These are phyloP conservation scores for Nibea albiflora DNA, from an alignment of 2,113 vertebrate genomes.

Conservation along the genomic window DNA sequence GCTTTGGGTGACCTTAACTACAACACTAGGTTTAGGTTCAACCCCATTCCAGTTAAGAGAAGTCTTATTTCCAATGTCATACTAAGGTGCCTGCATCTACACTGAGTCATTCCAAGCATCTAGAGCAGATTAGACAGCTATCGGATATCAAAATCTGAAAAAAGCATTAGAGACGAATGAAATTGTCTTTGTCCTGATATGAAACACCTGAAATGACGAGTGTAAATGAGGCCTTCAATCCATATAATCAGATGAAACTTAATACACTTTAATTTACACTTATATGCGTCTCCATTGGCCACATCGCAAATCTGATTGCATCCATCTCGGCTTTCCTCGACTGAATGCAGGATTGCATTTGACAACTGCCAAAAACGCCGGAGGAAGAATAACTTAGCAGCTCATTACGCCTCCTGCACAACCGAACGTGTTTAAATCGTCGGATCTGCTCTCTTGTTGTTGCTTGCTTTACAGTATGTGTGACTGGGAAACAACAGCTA, in stretches of 20 bases:
- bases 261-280: background rate
- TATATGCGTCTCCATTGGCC: background rate
- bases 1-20: too few species aligned
- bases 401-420: background rate
- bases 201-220: background rate
- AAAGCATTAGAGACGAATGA: too few species aligned
- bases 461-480: background rate
- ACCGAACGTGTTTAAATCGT: background rate
- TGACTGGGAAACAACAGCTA: background rate
- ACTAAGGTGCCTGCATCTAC: background rate
- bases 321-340: background rate
- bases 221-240: background rate
- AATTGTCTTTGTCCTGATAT: background rate
- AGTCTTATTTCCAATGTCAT: background rate
- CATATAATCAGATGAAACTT: background rate
- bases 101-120: background rate
- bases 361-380: too few species aligned
- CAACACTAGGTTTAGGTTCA: background rate
- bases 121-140: background rate
- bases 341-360: background rate
- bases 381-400: too few species aligned
- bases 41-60: background rate
- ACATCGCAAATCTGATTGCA: background rate
- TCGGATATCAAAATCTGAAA: background rate
- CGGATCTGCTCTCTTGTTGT: background rate